Evolutionary conservation across 2,113 vertebrate genomes (phyloP), one percentile per base, ranked within the genome.

Genomic region (Gambusia holbrooki): DNA sequence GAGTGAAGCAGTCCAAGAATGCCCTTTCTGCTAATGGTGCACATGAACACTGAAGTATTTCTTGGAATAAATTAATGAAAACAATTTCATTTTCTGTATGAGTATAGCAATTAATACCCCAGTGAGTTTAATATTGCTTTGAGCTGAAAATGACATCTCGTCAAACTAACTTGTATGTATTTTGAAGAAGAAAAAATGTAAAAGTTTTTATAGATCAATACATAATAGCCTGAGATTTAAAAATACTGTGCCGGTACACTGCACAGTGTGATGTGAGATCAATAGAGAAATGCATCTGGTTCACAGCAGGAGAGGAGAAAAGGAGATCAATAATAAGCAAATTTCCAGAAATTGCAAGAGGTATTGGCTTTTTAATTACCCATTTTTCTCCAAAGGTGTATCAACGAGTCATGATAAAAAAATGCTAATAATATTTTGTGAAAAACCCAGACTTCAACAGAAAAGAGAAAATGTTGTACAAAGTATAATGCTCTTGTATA

Each of bases 321-420:
- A 74, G 73, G 69, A 71, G 86, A 94, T 94, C 94, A 80, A 94
- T 95, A 90, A 93, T 93, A 94, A 94, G 92, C 92, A 93, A 90
- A 94, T 94, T 94, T 94, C 87, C 87, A 93, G 82, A 83, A 92
- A 91, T 92, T 85, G 85, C 80, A 90, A 91, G 90, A 87, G 73
- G 37, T 86, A 91, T 93, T 14, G 88, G 92, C 89, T 92, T 86
- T 92, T 93, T 93, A 94, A 94, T 95, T 93, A 94, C 86, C 80
- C 81, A 61, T 88, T 89, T 92, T 81, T 84, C 87, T 88, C 74
- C 85, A 90, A 93, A 88, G 70, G 82, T 85, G 86, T 86, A 86
- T 88, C 80, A 83, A 85, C 87, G 79, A 84, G 79, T 88, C 69
- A n/a, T 70, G 62, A 88, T 76, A 68, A 86, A 88, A 79, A 83